Evolutionary conservation across 2,888 invertebrate genomes (phyloP).

Genomic region (Ptychoptera albimana): DNA sequence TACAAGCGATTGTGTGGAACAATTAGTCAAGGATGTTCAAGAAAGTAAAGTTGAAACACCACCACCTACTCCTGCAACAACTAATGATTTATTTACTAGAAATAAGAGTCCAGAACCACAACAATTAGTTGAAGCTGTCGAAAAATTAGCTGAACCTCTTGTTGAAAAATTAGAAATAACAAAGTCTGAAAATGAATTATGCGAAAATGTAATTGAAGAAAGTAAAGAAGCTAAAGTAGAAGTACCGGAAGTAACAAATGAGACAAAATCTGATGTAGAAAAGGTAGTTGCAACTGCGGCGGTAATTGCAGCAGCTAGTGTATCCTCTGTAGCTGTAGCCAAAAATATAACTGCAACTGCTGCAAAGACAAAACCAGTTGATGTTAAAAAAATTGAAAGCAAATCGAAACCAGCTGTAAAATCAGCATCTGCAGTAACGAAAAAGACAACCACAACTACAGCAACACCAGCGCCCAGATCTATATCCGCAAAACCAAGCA

Average conservation of each 20-base stretch:
- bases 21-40: background rate
- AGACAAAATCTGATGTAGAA: background rate
- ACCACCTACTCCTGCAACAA: background rate
- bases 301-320: conserved; percentile 7
- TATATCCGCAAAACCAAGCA: background rate
- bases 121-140: conserved; percentile 1
- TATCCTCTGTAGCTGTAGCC: conserved; percentile 8
- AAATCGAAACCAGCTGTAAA: background rate
- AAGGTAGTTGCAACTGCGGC: conserved; percentile 6
- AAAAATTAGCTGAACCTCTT: background rate
- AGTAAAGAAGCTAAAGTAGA: background rate
- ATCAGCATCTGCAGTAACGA: background rate
- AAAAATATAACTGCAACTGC: background rate
- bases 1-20: background rate
- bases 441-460: background rate
- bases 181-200: background rate
- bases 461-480: conserved; percentile 1
- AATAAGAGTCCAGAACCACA: conserved; percentile 2
- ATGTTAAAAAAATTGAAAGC: too few species aligned
- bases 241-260: background rate
- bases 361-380: background rate
- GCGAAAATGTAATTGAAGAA: background rate
- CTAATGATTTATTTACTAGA: background rate
- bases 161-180: background rate
- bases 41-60: background rate